phyloP scores from a whole-genome alignment of 2,113 vertebrate genomes.

The Misgurnus mizolepis region DNA sequence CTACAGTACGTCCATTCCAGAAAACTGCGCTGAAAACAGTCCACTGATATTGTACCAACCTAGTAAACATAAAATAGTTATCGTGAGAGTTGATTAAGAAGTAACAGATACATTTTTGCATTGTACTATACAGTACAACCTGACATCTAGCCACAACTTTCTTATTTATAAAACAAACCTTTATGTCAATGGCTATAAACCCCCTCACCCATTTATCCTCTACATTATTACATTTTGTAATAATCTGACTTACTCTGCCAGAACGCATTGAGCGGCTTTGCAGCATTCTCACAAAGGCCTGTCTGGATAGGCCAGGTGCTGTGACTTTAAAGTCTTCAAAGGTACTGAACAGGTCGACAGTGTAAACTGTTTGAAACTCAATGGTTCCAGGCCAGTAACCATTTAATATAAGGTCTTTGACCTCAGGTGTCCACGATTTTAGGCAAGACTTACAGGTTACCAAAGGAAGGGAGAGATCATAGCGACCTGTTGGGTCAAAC shows the following conservation, averaged over 20 bases:
- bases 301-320: conserved; percentile 22
- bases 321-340: conserved; percentile 29
- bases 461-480: conserved; percentile 33
- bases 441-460: conserved; percentile 27
- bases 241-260: conserved; percentile 30
- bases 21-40: conserved; percentile 22
- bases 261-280: conserved; percentile 20
- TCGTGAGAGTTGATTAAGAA: neutral
- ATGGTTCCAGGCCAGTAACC: conserved; percentile 29
- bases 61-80: conserved; percentile 19
- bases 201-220: conserved; percentile 11
- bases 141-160: conserved; percentile 14
- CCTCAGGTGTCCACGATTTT: conserved; percentile 4
- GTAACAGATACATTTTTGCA: neutral
- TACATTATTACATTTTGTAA: conserved; percentile 6
- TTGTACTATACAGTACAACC: conserved; percentile 5
- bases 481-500: conserved; percentile 32
- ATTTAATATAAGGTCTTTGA: conserved; percentile 33
- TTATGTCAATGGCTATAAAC: conserved; percentile 6
- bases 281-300: conserved; percentile 23
- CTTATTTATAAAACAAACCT: conserved; percentile 16
- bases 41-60: conserved; percentile 19
- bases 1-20: conserved; percentile 29
- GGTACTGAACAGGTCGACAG: conserved; percentile 13
- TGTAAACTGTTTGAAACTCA: conserved; percentile 23